Percentiles rank a stretch among this genome's conserved stretches.
These are phyloP conservation scores for Sapayoa aenigma DNA, from an alignment of 2,113 vertebrate species.

Conservation along the genomic window DNA sequence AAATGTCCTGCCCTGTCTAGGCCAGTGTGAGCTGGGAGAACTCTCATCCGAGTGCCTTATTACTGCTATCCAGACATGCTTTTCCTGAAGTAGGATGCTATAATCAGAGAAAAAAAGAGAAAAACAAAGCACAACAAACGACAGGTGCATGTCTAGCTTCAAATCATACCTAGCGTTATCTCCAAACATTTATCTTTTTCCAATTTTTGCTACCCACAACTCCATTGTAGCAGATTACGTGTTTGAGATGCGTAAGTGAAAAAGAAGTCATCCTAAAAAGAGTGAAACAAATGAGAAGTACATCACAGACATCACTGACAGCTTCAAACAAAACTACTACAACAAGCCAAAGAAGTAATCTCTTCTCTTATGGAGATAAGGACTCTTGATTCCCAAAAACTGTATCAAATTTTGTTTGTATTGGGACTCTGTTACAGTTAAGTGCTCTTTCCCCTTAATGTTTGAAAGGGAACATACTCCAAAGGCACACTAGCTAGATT, in stretches of 20 bases:
- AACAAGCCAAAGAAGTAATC: not conserved
- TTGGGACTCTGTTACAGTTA: constrained; percentile 21
- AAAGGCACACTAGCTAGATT: constrained; percentile 40
- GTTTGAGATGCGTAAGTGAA: not conserved
- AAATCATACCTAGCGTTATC: not conserved
- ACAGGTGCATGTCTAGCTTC: not conserved
- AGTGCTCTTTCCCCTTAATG: not conserved
- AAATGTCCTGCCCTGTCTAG: not conserved
- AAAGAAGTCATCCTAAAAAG: not conserved
- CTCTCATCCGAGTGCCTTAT: not conserved
- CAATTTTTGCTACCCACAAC: not conserved
- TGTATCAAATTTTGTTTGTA: constrained; percentile 30
- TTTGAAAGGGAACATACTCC: constrained; percentile 33
- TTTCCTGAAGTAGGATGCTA: not conserved
- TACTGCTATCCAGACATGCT: not conserved
- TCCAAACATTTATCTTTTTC: not conserved
- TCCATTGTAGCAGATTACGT: not conserved
- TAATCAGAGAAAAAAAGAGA: not conserved
- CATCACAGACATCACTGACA: not conserved
- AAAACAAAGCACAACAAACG: not conserved
- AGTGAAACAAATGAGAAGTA: not conserved
- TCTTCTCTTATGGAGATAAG: constrained; percentile 31
- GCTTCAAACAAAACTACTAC: not conserved
- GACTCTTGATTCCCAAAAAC: constrained; percentile 41
- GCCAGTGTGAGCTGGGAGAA: not conserved